Evolutionary conservation across 2,888 invertebrate species (phyloP).

Genomic region (Halictus ligatus): DNA sequence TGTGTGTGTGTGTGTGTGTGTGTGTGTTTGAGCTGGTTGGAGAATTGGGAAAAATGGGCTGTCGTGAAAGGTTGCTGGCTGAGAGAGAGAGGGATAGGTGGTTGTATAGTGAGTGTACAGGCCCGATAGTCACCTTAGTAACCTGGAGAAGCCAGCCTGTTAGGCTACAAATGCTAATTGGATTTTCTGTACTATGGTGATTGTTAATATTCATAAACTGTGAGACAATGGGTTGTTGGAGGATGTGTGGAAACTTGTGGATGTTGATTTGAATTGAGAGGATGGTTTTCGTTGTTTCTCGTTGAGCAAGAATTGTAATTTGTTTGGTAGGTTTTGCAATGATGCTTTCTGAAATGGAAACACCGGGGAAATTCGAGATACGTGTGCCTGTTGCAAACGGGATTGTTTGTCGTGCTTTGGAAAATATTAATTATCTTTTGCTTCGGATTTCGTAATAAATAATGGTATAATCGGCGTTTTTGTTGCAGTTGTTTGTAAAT

Average conservation of each 20-base stretch:
- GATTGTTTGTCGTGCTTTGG: too few relatives aligned
- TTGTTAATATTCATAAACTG: neutral
- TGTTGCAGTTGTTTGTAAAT: too few relatives aligned
- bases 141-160: neutral
- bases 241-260: neutral
- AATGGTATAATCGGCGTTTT: too few relatives aligned
- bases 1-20: too few relatives aligned
- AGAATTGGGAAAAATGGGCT: neutral
- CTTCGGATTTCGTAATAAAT: too few relatives aligned
- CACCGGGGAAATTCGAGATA: too few relatives aligned
- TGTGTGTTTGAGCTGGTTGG: neutral
- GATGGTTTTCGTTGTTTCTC: neutral
- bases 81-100: neutral
- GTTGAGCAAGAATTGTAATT: too few relatives aligned
- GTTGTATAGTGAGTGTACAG: neutral
- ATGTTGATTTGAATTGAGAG: neutral
- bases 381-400: too few relatives aligned
- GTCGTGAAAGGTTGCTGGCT: neutral
- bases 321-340: too few relatives aligned
- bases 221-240: neutral
- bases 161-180: neutral
- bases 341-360: too few relatives aligned
- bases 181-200: neutral
- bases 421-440: too few relatives aligned
- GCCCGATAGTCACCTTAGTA: neutral